Conservation (phyloP, 2,797 vertebrate species). For the Moxostoma hubbsi region DNA sequence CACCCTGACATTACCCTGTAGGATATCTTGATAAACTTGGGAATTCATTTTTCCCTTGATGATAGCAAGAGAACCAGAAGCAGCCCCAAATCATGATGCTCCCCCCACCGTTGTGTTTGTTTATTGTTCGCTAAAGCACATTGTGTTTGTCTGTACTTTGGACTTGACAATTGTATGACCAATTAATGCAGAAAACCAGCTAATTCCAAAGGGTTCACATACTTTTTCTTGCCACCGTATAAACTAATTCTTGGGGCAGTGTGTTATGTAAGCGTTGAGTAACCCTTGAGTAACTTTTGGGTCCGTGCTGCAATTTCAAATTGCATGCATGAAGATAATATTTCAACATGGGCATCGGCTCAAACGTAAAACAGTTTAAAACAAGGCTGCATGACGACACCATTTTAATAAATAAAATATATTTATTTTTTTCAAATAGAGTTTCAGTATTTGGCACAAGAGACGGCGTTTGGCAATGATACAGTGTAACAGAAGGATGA, state of each 20-base stretch:
- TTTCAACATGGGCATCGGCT: background rate
- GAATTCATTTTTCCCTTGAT: no score
- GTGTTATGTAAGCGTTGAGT: background rate
- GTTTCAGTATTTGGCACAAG: conserved; percentile 69
- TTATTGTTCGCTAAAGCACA: no score
- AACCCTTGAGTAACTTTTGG: background rate
- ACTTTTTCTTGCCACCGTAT: no score
- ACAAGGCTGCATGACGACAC: conserved; percentile 8
- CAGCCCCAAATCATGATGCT: no score
- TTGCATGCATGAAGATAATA: background rate
- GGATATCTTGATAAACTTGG: no score
- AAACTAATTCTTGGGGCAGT: background rate
- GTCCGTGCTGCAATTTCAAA: background rate
- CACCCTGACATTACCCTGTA: no score
- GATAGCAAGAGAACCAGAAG: no score
- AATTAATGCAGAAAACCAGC: no score
- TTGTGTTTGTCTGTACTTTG: no score
- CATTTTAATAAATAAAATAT: conserved; percentile 63
- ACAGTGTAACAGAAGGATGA: conserved; percentile 59
- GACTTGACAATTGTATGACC: no score
- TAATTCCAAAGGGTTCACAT: no score
- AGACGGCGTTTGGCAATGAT: conserved; percentile 61
- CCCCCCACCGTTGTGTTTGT: no score
- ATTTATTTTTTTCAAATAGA: conserved; percentile 69
- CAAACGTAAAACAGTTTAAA: background rate